Base-by-base conservation (phyloP, 2,888 invertebrate genomes). In the Lithophane socia region DNA sequence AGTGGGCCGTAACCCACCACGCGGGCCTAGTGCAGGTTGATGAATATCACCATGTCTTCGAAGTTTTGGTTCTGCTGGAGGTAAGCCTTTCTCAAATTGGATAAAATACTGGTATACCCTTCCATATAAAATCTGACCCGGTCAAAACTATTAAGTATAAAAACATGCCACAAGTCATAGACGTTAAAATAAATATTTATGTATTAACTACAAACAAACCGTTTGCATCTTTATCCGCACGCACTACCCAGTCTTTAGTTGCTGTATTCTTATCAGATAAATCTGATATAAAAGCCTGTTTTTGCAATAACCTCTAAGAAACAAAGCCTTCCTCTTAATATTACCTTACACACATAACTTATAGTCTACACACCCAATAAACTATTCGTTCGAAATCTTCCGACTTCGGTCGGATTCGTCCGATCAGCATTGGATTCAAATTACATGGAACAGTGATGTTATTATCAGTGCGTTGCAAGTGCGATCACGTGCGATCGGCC, bases 391-490 rank as follows among this genome's bases (percentile, higher is more conserved):
- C 68, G n/a, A 29, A 80, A 70, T 54, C 78, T 85, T 85, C 82
- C 79, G 65, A 79, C 80, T 77, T 75, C 72, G 61, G 12, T 47
- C 44, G 64, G 74, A 71, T 70, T 69, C 73, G 63, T 44, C 68
- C 78, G 79, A 80, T 76, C 77, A 87, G 84, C 87, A 77, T 79
- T 78, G 86, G 86, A 87, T 87, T 87, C 86, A 87, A 88, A 90
- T 91, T 85, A 86, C 88, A 83, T 52, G 70, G 63, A 77, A 75
- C 81, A 77, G 86, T 86, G 73, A 87, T 75, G 79, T 89, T 82
- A 93, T 94, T 94, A 92, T 90, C 94, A 93, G 93, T 89, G 86
- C 87, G 91, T 95, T 94, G 93, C 90, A 92, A 95, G 93, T 94
- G 92, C 88, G 91, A 92, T 95, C 95, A 95, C 95, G 95, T 92